Evolutionary conservation across 2,797 vertebrate species (phyloP).

Genomic region (Gymnoscopelus microlampas): DNA sequence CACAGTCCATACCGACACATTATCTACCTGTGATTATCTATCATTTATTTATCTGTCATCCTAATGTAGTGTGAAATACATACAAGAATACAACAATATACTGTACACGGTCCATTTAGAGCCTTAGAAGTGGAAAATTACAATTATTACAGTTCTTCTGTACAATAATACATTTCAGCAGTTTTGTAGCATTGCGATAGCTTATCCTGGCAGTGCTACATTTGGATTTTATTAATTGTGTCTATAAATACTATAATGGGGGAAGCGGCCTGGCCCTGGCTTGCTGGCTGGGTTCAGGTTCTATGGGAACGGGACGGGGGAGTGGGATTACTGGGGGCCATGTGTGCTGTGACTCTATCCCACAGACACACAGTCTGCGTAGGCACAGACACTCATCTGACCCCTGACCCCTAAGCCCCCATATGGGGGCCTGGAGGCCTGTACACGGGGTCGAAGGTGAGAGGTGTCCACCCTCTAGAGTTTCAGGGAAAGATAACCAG

Average conservation of each 20-base stretch:
- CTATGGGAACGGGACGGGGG: slow-evolving; percentile 65
- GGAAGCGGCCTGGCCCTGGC: slow-evolving; percentile 24
- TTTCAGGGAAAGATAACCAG: slow-evolving; percentile 76
- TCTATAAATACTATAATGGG: slow-evolving; percentile 48
- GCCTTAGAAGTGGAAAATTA: slow-evolving; percentile 43
- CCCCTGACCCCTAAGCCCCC: slow-evolving; percentile 67
- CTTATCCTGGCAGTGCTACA: slow-evolving; percentile 13
- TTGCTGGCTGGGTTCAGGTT: slow-evolving; percentile 35
- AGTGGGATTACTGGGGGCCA: slow-evolving; percentile 71
- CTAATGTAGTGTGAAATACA: slow-evolving; percentile 45
- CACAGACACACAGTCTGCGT: slow-evolving; percentile 81
- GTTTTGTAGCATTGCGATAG: no score
- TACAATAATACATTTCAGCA: slow-evolving; percentile 48
- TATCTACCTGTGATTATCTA: no score
- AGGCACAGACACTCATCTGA: slow-evolving; percentile 65
- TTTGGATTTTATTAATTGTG: slow-evolving; percentile 56
- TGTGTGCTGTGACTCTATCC: slow-evolving; percentile 67
- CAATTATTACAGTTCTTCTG: slow-evolving; percentile 29
- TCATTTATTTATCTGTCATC: slow-evolving; percentile 31
- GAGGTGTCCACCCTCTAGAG: slow-evolving; percentile 70
- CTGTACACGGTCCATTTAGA: slow-evolving; percentile 12
- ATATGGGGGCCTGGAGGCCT: slow-evolving; percentile 63
- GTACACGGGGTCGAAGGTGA: slow-evolving; percentile 73
- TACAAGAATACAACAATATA: slow-evolving; percentile 47
- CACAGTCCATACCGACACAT: not conserved